These are phyloP conservation scores for Gambelia wislizenii DNA, from an alignment of 2,797 vertebrate genomes.

Conservation along the genomic window DNA sequence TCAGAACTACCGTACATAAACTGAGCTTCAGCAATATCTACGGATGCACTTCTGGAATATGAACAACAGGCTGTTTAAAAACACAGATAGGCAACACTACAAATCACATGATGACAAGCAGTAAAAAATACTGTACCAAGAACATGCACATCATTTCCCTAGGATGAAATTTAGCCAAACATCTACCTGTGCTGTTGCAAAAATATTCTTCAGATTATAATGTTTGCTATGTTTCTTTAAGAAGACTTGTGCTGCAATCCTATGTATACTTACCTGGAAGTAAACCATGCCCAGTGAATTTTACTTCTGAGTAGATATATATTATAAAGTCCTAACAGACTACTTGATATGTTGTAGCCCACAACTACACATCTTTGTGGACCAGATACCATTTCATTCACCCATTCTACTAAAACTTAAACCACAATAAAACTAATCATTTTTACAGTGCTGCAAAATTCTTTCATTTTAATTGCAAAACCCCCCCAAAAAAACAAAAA, in stretches of 20 bases:
- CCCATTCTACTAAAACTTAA: not conserved
- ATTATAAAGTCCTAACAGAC: not conserved
- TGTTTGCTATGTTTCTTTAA: not conserved
- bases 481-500: not conserved
- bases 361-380: not conserved
- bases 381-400: not conserved
- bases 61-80: slow-evolving; percentile 16
- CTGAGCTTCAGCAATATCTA: not conserved
- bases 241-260: not conserved
- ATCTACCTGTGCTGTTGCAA: slow-evolving; percentile 3
- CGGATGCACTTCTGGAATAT: slow-evolving; percentile 3
- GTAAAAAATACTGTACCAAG: not conserved
- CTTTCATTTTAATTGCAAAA: not conserved
- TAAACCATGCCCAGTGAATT: not conserved
- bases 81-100: not conserved
- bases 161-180: slow-evolving; percentile 36
- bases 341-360: not conserved
- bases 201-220: not conserved
- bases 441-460: not conserved
- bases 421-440: not conserved
- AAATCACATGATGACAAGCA: not conserved
- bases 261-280: not conserved
- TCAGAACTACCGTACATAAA: accelerated
- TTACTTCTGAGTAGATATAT: not conserved
- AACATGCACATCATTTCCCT: not conserved